These are phyloP conservation scores for Synodontis membranacea DNA, from an alignment of 2,113 vertebrate species.

Conservation along the genomic window DNA sequence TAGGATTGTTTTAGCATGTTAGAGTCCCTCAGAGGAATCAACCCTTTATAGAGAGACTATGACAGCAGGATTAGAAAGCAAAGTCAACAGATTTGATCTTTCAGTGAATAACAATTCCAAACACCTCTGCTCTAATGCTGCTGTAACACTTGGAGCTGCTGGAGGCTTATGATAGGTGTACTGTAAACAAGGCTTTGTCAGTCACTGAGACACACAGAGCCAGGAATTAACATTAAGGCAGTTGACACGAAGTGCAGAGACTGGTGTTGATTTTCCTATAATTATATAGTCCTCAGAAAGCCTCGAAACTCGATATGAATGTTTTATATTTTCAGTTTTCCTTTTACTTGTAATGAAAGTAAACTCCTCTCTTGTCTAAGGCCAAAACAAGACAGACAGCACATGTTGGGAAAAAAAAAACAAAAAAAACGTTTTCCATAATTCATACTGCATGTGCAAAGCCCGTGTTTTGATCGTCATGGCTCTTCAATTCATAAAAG, in stretches of 20 bases:
- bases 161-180: constrained; percentile 63
- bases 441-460: constrained; percentile 8
- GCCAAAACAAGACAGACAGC: constrained; percentile 8
- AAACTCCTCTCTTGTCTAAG: constrained; percentile 34
- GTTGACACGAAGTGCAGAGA: constrained; percentile 61
- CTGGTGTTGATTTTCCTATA: constrained; percentile 63
- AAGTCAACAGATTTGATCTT: constrained; percentile 81
- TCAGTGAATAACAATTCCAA: constrained; percentile 74
- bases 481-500: constrained; percentile 20
- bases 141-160: constrained; percentile 74
- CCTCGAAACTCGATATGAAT: constrained; percentile 54
- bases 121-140: constrained; percentile 76
- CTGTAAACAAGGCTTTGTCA: constrained; percentile 74
- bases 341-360: constrained; percentile 22
- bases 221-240: constrained; percentile 58
- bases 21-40: constrained; percentile 57
- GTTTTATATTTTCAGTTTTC: constrained; percentile 55
- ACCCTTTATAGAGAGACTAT: constrained; percentile 70
- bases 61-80: constrained; percentile 79
- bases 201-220: constrained; percentile 61
- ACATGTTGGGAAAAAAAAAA: constrained; percentile 5
- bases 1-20: constrained; percentile 36
- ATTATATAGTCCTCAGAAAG: constrained; percentile 62
- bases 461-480: constrained; percentile 29
- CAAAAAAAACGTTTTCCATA: constrained; percentile 19